Evolutionary conservation across 2,113 vertebrate genomes (phyloP), one percentile per base, ranked within the genome.

Genomic region (Sylvilagus bachmani): DNA sequence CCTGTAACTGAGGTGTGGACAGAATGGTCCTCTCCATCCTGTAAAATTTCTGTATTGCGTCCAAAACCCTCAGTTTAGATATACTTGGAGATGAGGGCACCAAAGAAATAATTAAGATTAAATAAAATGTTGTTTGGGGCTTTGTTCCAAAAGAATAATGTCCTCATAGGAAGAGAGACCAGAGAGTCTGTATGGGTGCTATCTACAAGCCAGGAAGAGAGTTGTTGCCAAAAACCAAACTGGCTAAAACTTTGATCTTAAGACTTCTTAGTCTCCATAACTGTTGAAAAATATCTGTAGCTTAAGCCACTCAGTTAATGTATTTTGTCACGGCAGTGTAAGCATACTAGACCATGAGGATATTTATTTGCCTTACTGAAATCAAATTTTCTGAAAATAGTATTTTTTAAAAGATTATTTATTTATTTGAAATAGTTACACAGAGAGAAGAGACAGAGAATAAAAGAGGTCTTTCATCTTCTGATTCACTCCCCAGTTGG

Each of bases 381-480:
- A 7, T 27, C 88, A 13, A 61, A 44, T 55, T 88, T 89, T 83
- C n/a, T 93, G 44, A 44, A 70, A 81, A 27, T 79, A 33, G 51
- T 12, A 51, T 75, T 67, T 91, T 53, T 29, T 1, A 33, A 6
- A 89, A 10, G 38, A 67, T 77, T 44, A 44, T 44, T 44, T 44
- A 44, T 44, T 44, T 44, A 44, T 44, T 44, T 44, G 44, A 44
- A 44, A 44, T 44, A 44, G 44, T 44, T 44, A 44, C 44, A 44
- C 5, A 44, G 44, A 44, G 5, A 38, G 38, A 38, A 38, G 38
- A 44, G 44, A 44, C 1, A 44, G 6, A 44, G 44, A 44, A 6
- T 38, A n/a, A 38, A 5, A 38, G 38, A 38, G 44, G 44, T 44
- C 44, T 44, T 44, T 6, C 44, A 44, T 44, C 44, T 44, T 6